Conservation (phyloP, 2,888 invertebrate genomes). For the Leistus spinibarbis region DNA sequence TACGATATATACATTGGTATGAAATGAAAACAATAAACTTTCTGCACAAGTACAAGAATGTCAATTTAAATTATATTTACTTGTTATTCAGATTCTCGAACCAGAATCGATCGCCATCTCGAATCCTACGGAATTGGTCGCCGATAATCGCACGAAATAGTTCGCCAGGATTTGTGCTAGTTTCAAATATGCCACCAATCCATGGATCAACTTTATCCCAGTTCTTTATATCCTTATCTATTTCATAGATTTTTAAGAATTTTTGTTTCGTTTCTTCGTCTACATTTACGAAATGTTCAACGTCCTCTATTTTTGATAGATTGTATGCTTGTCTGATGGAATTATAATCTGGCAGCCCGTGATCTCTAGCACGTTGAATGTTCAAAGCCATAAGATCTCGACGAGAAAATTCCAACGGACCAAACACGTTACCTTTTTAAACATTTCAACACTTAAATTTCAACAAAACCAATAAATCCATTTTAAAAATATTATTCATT, state of each 20-base stretch:
- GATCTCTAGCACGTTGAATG: constrained; percentile 63
- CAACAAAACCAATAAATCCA: background rate
- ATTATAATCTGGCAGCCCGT: constrained; percentile 67
- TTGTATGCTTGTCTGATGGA: constrained; percentile 61
- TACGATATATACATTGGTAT: too few relatives aligned
- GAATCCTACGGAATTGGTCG: constrained; percentile 63
- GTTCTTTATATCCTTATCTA: constrained; percentile 43
- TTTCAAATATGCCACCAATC: constrained; percentile 65
- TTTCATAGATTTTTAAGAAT: constrained; percentile 51
- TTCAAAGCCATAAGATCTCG: constrained; percentile 65
- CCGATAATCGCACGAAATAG: constrained; percentile 60
- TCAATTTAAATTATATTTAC: constrained; percentile 46
- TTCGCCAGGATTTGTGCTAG: constrained; percentile 59
- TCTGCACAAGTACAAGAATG: background rate
- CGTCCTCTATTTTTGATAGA: constrained; percentile 48
- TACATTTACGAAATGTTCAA: constrained; percentile 48
- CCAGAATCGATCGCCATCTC: constrained; percentile 66
- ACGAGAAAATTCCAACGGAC: constrained; percentile 64
- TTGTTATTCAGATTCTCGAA: constrained; percentile 59
- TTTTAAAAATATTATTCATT: background rate
- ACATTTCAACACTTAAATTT: too few relatives aligned
- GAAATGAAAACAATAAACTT: background rate
- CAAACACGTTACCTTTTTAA: constrained; percentile 57
- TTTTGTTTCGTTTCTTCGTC: constrained; percentile 39
- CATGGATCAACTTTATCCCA: constrained; percentile 61